phyloP scores from a whole-genome alignment of 2,888 invertebrate species.

The Scaptomyza flava region DNA sequence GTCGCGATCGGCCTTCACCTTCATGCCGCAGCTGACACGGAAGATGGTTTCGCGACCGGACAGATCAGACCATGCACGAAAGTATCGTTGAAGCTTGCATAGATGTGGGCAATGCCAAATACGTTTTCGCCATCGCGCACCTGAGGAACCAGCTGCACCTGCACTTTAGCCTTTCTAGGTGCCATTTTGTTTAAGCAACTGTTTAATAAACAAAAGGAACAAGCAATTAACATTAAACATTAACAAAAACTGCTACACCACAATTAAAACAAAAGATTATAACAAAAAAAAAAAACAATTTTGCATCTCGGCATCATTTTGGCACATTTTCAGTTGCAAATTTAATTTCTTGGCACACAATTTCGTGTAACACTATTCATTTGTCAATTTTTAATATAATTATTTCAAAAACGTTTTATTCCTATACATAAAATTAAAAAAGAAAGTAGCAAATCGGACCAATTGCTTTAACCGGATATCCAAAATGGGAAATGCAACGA shows the following conservation, averaged over 20 bases:
- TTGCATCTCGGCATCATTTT: slow-evolving; percentile 47
- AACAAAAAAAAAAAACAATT: slow-evolving; percentile 53
- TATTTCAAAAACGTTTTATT: slow-evolving; percentile 43
- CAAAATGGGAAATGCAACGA: slow-evolving; percentile 71
- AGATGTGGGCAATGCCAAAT: slow-evolving; percentile 99
- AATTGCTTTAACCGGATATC: slow-evolving; percentile 82
- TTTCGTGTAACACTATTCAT: slow-evolving; percentile 27
- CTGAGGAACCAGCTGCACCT: slow-evolving; percentile 97
- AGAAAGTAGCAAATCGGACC: slow-evolving; percentile 75
- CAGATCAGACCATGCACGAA: slow-evolving; percentile 99
- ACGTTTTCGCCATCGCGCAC: slow-evolving; percentile 98
- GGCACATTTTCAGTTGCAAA: slow-evolving; percentile 7
- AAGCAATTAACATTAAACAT: slow-evolving; percentile 14
- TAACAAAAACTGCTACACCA: slow-evolving; percentile 18
- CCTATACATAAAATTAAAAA: slow-evolving; percentile 45
- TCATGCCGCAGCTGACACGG: slow-evolving; percentile 99
- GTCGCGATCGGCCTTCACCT: slow-evolving; percentile 99
- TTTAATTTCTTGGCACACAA: not conserved
- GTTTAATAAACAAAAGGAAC: slow-evolving; percentile 22
- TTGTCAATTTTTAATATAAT: slow-evolving; percentile 56
- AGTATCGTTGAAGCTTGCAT: slow-evolving; percentile 99
- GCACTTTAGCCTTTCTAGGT: slow-evolving; percentile 98
- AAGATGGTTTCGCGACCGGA: slow-evolving; percentile 98
- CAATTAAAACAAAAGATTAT: slow-evolving; percentile 42
- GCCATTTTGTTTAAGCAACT: slow-evolving; percentile 88